These are phyloP conservation scores for Drosophila arizonae DNA, from an alignment of 1,140 invertebrate genomes.

Conservation along the genomic window DNA sequence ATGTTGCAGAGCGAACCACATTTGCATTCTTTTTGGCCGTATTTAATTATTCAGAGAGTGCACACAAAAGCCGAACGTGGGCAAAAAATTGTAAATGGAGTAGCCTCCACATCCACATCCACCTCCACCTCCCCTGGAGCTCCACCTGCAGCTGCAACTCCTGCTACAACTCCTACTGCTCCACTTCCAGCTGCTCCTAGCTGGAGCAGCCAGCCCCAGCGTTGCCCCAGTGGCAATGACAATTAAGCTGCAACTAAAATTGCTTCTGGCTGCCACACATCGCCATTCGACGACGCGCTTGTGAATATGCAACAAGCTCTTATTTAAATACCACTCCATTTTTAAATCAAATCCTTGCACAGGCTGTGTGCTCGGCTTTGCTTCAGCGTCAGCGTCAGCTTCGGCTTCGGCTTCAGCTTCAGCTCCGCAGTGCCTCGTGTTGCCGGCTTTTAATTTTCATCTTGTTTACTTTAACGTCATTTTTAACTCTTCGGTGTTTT, in stretches of 20 bases:
- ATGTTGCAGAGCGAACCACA: slow-evolving; percentile 33
- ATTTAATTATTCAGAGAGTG: slow-evolving; percentile 76
- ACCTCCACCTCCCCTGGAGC: neutral
- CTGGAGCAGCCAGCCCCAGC: neutral
- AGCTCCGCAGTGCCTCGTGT: slow-evolving; percentile 20
- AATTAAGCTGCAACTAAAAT: slow-evolving; percentile 79
- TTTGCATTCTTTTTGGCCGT: slow-evolving; percentile 76
- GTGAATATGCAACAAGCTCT: slow-evolving; percentile 80
- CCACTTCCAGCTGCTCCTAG: neutral
- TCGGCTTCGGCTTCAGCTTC: neutral
- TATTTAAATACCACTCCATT: slow-evolving; percentile 81
- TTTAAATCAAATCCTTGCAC: slow-evolving; percentile 78
- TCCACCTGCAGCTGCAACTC: neutral
- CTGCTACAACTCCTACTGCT: neutral
- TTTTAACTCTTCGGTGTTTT: slow-evolving; percentile 82
- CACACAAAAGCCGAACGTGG: slow-evolving; percentile 55
- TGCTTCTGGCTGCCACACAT: slow-evolving; percentile 49
- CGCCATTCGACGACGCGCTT: slow-evolving; percentile 14
- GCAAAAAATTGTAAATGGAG: slow-evolving; percentile 10
- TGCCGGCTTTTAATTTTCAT: slow-evolving; percentile 77
- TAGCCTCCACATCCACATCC: neutral
- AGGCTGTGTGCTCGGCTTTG: slow-evolving; percentile 17
- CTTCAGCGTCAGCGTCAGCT: neutral
- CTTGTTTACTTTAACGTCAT: slow-evolving; percentile 82
- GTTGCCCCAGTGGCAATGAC: slow-evolving; percentile 37